Base-by-base conservation (phyloP, 2,797 vertebrate genomes). In the Clarias pachynema region DNA sequence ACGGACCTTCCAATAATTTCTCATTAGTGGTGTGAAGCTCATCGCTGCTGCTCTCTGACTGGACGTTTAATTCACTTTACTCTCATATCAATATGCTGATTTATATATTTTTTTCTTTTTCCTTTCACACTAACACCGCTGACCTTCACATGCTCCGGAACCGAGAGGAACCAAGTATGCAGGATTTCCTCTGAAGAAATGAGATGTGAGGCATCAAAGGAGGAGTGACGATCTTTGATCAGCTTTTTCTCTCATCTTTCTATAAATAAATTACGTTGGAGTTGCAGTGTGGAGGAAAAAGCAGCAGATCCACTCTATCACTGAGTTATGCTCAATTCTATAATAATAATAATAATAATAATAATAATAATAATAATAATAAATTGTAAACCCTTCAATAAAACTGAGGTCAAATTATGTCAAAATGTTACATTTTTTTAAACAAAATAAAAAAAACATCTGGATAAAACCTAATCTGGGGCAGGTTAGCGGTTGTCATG, bases 161-260 rank as follows among this genome's bases (percentile, higher is more conserved):
- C 89, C 66, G 70, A 83, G 83, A 87, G 83, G 86, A 60, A 85
- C 80, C 84, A 77, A 80, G 72, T 40, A 34, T 70, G 65, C 49
- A 59, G 53, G 49, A 88, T 77, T 89, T 86, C 85, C 84, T 84
- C 79, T 72, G 87, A 82, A 86, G 88, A 92, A 92, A 92, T 88
- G 66, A 89, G 68, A 91, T 86, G 15, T 59, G 77, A 91, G 65
- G 78, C 89, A 89, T 93, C 90, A 93, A 92, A 93, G 85, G 59
- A 72, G 40, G 62, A 83, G 85, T 86, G 87, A 85, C 86, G 83
- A 86, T 89, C 91, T 94, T 92, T 93, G 90, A 94, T 93, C 88
- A 89, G 65, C 82, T 12, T 73, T 85, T 84, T 79, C 79, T 31
- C 37, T 78, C 77, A 84, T 69, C 73, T 53, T 40, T 62, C 83